phyloP scores from a whole-genome alignment of 2,113 vertebrate species.

The Motacilla tschutschensis region DNA sequence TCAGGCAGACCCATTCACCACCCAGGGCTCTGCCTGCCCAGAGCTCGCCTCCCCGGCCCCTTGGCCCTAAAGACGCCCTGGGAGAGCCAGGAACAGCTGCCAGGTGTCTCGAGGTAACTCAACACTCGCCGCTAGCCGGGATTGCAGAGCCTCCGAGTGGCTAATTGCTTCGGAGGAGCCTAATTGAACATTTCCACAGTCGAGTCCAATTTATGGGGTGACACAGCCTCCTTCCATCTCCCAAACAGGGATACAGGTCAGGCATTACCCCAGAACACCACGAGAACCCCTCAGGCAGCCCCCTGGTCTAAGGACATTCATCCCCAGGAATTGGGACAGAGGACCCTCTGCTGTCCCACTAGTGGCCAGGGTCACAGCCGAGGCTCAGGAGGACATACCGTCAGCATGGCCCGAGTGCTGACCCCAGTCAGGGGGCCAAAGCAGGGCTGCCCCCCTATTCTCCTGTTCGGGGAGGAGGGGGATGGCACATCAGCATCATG shows the following conservation, averaged over 20 bases:
- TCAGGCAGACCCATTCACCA: conserved; percentile 69
- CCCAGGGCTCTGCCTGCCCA: conserved; percentile 51
- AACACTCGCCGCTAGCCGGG: conserved; percentile 16
- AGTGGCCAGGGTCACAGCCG: neutral
- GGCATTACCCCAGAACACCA: neutral
- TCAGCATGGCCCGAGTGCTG: neutral
- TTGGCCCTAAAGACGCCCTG: conserved; percentile 35
- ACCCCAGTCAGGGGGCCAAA: neutral
- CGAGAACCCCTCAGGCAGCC: neutral
- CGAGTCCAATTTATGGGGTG: conserved; percentile 52
- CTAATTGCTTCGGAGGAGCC: conserved; percentile 53
- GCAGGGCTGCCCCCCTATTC: neutral
- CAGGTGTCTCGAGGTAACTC: conserved; percentile 66
- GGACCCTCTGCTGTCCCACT: neutral
- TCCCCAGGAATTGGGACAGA: neutral
- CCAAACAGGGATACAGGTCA: neutral
- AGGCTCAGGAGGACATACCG: neutral
- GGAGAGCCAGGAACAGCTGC: conserved; percentile 62
- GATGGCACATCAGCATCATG: neutral
- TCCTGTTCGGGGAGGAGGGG: neutral
- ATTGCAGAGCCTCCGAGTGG: conserved; percentile 34
- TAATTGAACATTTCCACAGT: conserved; percentile 68
- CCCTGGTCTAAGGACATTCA: neutral
- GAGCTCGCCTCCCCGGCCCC: conserved; percentile 38
- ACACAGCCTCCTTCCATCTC: neutral